phyloP scores from a whole-genome alignment of 2,888 invertebrate genomes.

The Drosophila limbata region DNA sequence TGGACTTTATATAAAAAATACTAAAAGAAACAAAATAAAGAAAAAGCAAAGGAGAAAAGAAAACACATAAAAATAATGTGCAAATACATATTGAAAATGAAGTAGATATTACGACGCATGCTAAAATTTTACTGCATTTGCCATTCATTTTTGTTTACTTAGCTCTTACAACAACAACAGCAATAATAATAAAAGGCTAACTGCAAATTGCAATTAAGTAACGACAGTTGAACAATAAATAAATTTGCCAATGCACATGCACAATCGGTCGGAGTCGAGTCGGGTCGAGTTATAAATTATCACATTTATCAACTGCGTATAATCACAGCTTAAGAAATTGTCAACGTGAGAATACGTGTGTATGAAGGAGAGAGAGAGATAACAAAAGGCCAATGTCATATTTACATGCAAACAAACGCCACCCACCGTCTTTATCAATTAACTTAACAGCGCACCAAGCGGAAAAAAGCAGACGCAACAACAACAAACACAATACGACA shows the following conservation, averaged over 20 bases:
- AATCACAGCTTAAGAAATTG: conserved; percentile 15
- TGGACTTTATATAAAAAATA: conserved; percentile 14
- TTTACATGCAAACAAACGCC: conserved; percentile 33
- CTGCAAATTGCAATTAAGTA: conserved; percentile 6
- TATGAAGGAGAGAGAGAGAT: conserved; percentile 17
- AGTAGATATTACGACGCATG: conserved; percentile 4
- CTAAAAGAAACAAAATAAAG: conserved; percentile 15
- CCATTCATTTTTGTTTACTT: neutral
- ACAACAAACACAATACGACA: conserved; percentile 11
- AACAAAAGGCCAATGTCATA: conserved; percentile 35
- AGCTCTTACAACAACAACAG: conserved; percentile 9
- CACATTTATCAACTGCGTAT: conserved; percentile 7
- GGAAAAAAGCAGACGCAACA: neutral
- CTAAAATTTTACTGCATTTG: neutral
- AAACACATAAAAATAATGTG: conserved; percentile 1
- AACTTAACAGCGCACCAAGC: conserved; percentile 13
- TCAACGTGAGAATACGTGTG: conserved; percentile 2
- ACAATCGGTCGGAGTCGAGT: neutral
- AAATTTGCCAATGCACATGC: conserved; percentile 18
- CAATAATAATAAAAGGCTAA: neutral
- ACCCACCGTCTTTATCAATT: conserved; percentile 30
- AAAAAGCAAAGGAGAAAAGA: conserved; percentile 4
- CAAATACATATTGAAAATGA: conserved; percentile 1
- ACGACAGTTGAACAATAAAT: conserved; percentile 12
- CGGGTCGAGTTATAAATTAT: conserved; percentile 9